Base-by-base conservation (phyloP, 2,113 vertebrate genomes). In the Ictalurus punctatus region DNA sequence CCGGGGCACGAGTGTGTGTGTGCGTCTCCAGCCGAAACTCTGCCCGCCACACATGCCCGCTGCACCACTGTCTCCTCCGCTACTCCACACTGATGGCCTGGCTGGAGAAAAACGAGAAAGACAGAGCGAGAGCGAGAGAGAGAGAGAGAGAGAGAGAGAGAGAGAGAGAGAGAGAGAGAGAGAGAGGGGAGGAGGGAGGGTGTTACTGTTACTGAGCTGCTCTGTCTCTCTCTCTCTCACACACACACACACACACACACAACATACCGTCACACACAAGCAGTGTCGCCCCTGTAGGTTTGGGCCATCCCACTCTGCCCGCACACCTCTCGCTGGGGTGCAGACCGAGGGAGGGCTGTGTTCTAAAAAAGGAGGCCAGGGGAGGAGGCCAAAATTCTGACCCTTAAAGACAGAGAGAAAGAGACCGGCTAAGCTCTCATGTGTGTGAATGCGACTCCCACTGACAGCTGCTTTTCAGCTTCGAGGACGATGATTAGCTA, bases 1-100 rank as follows among this genome's bases (percentile, higher is more conserved):
- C 73, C 19, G 82, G 86, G 88, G 82, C 67, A 13, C 81, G 88
- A 90, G 91, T 90, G 91, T 54, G 81, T 90, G 86, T 58, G 81
- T 90, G 86, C 13, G 80, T 76, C 84, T 30, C 89, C 83, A 88
- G 92, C 88, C 90, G 27, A 90, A 87, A 85, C 85, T 54, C 87
- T 88, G 87, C 71, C 82, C 14, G n/a, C 87, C 87, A 90, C 90
- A 89, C 90, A 71, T 88, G 17, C 89, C 82, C 91, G 83, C 93
- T 44, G 90, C 92, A 90, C 93, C 92, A 90, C 93, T 92, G 91
- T 94, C 94, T 90, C 84, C 74, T 87, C 93, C 88, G 40, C 92
- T 93, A 93, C 92, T 94, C 92, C 92, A 93, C 90, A 93, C 94
- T 95, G 95, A 95, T 94, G 92, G 94, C 92, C 95, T 94, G 94